Conservation (phyloP, 2,113 vertebrate species). For the Spermophilus dauricus region DNA sequence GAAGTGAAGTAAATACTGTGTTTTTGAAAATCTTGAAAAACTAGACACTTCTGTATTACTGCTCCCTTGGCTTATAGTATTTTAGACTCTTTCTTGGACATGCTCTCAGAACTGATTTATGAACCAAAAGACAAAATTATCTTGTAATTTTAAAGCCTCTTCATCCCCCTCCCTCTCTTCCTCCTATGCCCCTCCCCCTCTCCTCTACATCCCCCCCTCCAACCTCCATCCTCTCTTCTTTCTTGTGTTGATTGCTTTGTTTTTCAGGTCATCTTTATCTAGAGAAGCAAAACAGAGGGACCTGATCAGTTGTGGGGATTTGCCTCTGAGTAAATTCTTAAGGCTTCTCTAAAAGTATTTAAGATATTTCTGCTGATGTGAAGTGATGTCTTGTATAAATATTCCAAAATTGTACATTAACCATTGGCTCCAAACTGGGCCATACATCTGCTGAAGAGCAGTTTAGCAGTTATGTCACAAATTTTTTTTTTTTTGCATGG, state of each 20-base stretch:
- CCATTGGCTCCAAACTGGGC: conserved; percentile 27
- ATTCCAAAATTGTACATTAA: not conserved
- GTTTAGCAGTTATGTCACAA: not conserved
- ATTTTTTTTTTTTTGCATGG: not conserved
- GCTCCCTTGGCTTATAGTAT: not conserved
- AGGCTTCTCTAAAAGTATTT: not conserved
- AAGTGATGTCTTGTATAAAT: not conserved
- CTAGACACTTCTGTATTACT: not conserved
- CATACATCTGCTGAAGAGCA: not conserved
- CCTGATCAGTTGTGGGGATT: not conserved
- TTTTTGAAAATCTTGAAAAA: conserved; percentile 1
- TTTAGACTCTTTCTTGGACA: not conserved
- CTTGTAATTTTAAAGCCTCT: not conserved
- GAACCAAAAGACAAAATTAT: not conserved
- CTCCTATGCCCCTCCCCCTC: no score
- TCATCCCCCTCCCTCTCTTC: not conserved
- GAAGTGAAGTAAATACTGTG: not conserved
- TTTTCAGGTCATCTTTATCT: conserved; percentile 14
- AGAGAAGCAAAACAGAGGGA: not conserved
- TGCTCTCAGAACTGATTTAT: not conserved
- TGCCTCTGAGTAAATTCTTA: conserved; percentile 24
- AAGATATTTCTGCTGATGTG: conserved; percentile 31
- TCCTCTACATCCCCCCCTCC: no score
- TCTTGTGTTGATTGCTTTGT: not conserved
- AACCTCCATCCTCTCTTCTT: no score